Evolutionary conservation across 2,113 vertebrate species (phyloP).

Genomic region (Stegostoma tigrinum): DNA sequence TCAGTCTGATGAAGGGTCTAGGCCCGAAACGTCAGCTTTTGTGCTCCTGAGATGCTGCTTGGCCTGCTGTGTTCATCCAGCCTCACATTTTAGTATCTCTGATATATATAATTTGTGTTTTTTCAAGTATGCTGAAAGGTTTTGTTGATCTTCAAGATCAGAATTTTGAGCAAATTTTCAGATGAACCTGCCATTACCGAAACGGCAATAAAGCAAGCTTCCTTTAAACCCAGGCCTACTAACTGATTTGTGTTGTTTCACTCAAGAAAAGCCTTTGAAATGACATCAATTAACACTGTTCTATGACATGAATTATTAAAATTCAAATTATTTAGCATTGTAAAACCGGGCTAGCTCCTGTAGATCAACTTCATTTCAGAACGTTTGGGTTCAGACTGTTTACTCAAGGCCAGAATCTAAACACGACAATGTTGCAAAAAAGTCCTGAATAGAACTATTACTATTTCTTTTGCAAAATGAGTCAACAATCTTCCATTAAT

Average conservation of each 20-base stretch:
- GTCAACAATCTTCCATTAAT: background rate
- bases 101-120: background rate
- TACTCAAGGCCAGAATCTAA: conserved; percentile 13
- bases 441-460: background rate
- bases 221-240: background rate
- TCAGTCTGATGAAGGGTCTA: too few species aligned
- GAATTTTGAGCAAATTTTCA: background rate
- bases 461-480: background rate
- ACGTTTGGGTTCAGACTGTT: background rate
- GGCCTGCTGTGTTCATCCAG: too few species aligned
- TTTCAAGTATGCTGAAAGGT: background rate
- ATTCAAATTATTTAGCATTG: conserved; percentile 22
- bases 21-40: too few species aligned
- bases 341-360: background rate
- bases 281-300: background rate
- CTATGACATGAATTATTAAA: conserved; percentile 28
- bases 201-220: background rate
- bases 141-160: background rate
- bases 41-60: too few species aligned
- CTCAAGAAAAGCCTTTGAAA: conserved; percentile 6
- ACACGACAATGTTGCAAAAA: background rate
- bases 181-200: background rate
- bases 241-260: background rate
- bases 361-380: conserved; percentile 2
- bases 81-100: too few species aligned